Evolutionary conservation across 1,140 invertebrate species (phyloP).

Genomic region (Pogonomyrmex californicus): DNA sequence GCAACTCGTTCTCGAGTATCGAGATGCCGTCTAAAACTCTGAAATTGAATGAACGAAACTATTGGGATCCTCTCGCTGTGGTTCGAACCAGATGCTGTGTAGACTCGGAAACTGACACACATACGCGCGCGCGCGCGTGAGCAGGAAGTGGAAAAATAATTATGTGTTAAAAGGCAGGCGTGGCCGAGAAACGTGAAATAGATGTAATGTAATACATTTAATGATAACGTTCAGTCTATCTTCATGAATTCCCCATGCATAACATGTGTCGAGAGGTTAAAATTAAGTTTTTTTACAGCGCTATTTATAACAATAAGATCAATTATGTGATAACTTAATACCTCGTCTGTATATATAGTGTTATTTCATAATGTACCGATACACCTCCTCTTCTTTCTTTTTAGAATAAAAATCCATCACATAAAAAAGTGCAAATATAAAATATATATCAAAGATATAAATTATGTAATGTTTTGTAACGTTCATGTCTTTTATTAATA

Average conservation of each 20-base stretch:
- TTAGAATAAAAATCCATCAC: too few relatives aligned
- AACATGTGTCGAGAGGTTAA: background rate
- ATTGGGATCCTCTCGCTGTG: background rate
- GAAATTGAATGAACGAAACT: conserved; percentile 15
- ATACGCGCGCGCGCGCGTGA: background rate
- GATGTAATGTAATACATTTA: conserved; percentile 46
- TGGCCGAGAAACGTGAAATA: conserved; percentile 17
- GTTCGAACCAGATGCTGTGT: background rate
- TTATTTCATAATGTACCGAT: background rate
- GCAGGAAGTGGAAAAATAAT: conserved; percentile 51
- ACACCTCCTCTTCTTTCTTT: background rate
- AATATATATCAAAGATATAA: background rate
- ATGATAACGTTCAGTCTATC: conserved; percentile 23
- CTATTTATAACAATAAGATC: conserved; percentile 7
- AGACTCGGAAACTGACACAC: conserved; percentile 29
- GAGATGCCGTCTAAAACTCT: background rate
- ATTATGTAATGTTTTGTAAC: background rate
- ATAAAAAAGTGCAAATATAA: background rate
- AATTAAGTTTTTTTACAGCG: background rate
- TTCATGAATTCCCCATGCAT: background rate
- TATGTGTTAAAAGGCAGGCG: conserved; percentile 37
- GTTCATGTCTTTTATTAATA: background rate
- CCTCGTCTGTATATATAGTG: background rate
- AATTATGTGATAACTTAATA: background rate
- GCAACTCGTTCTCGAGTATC: background rate